These are phyloP conservation scores for Eupristina koningsbergeri DNA, from an alignment of 1,140 invertebrate species.

Conservation along the genomic window DNA sequence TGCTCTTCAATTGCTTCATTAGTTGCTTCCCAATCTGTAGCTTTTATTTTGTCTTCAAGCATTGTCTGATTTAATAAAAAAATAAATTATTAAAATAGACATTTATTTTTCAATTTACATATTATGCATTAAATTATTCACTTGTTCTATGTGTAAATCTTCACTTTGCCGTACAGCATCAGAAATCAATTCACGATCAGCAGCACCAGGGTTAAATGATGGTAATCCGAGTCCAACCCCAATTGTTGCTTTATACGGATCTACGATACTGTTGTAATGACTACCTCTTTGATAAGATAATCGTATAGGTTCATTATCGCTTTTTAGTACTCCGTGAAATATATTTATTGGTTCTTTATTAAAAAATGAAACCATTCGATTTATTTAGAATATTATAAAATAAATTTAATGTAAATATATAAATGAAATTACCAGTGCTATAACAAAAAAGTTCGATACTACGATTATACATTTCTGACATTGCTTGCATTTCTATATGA, in stretches of 20 bases:
- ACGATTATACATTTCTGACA: constrained; percentile 94
- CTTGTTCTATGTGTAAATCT: constrained; percentile 89
- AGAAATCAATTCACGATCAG: constrained; percentile 83
- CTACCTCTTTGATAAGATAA: constrained; percentile 91
- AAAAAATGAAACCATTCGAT: constrained; percentile 42
- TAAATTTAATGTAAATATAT: constrained; percentile 19
- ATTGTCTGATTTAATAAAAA: constrained; percentile 80
- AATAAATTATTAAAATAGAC: neutral
- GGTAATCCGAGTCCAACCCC: constrained; percentile 91
- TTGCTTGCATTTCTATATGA: constrained; percentile 94
- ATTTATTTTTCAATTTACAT: neutral
- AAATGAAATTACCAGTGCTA: constrained; percentile 77
- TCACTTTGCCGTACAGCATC: constrained; percentile 89
- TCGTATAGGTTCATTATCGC: constrained; percentile 87
- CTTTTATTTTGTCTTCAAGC: constrained; percentile 93
- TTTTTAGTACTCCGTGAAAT: constrained; percentile 84
- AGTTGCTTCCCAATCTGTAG: constrained; percentile 95
- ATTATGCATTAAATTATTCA: constrained; percentile 53
- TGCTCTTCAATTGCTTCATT: constrained; percentile 94
- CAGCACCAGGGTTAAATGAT: constrained; percentile 85
- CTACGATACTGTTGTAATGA: constrained; percentile 93
- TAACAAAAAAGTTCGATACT: constrained; percentile 96
- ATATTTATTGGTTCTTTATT: constrained; percentile 90
- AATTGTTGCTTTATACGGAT: constrained; percentile 89
- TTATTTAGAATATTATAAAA: constrained; percentile 41